Evolutionary conservation across 2,797 vertebrate species (phyloP).

Genomic region (Microcaecilia unicolor): DNA sequence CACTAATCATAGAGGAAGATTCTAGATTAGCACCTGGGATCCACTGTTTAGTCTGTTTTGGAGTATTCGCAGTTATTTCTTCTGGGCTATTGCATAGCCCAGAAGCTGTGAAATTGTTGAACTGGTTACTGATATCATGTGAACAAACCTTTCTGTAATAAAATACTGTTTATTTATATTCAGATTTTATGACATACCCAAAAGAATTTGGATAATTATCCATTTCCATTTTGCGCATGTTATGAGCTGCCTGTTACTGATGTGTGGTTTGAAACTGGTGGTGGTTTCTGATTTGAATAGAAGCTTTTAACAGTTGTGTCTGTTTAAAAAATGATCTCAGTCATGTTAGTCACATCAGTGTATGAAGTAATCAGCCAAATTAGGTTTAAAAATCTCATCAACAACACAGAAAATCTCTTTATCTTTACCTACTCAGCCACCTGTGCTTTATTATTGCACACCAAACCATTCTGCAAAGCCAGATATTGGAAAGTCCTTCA

Average conservation of each 20-base stretch:
- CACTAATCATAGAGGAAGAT: background rate
- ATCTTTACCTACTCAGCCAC: too few relatives aligned
- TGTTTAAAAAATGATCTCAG: too few relatives aligned
- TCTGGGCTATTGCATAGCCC: slow-evolving; percentile 3
- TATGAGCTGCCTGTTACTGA: slow-evolving; percentile 31
- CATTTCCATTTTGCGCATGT: slow-evolving; percentile 7
- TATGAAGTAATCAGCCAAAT: too few relatives aligned
- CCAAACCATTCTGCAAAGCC: too few relatives aligned
- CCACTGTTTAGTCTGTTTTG: background rate
- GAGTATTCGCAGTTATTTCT: background rate
- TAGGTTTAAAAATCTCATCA: too few relatives aligned
- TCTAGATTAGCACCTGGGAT: background rate
- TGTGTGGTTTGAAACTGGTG: slow-evolving; percentile 40
- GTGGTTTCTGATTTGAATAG: too few relatives aligned
- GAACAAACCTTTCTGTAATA: slow-evolving; percentile 3
- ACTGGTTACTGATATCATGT: slow-evolving; percentile 1
- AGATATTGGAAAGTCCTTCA: too few relatives aligned
- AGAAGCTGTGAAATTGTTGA: slow-evolving; percentile 18
- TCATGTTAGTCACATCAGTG: too few relatives aligned
- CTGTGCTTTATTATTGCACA: too few relatives aligned
- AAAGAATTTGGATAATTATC: slow-evolving; percentile 8
- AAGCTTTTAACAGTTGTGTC: too few relatives aligned
- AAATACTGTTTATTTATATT: slow-evolving; percentile 7
- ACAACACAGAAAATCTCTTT: too few relatives aligned
- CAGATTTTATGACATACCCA: slow-evolving; percentile 2